These are phyloP conservation scores for Alouatta palliata DNA, from an alignment of 2,113 vertebrate genomes.

Conservation along the genomic window DNA sequence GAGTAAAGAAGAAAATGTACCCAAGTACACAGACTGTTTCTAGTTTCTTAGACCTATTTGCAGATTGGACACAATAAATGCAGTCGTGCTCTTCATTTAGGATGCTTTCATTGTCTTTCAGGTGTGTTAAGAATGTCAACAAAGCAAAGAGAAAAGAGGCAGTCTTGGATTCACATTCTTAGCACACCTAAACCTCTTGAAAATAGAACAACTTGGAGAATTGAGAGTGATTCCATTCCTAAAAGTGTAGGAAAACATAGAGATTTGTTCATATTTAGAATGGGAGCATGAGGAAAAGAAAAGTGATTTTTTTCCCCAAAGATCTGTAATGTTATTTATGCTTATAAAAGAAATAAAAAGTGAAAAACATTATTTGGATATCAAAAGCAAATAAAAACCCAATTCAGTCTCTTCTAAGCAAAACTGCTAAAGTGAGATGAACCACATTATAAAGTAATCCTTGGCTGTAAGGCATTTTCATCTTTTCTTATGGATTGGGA, in stretches of 20 bases:
- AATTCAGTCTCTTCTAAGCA: not conserved
- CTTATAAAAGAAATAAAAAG: not conserved
- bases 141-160: not conserved
- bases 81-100: not conserved
- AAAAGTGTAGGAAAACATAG: not conserved
- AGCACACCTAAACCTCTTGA: not conserved
- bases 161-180: not conserved
- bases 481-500: not conserved
- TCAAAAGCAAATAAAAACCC: not conserved
- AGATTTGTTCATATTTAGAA: not conserved
- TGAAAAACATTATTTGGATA: not conserved
- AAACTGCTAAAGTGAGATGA: constrained; percentile 7
- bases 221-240: not conserved
- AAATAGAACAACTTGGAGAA: not conserved
- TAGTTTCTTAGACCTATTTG: constrained; percentile 27
- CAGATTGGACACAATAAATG: constrained; percentile 6
- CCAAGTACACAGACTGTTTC: not conserved
- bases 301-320: not conserved
- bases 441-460: not conserved
- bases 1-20: constrained; percentile 53
- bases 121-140: not conserved
- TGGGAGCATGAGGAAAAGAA: not conserved
- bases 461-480: not conserved
- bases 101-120: not conserved
- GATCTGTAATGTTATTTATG: constrained; percentile 8